A percentile compares a stretch with the other conserved stretches of the same genome.
phyloP scores from a whole-genome alignment of 1,140 invertebrate species.

The Ditylenchus dipsaci region DNA sequence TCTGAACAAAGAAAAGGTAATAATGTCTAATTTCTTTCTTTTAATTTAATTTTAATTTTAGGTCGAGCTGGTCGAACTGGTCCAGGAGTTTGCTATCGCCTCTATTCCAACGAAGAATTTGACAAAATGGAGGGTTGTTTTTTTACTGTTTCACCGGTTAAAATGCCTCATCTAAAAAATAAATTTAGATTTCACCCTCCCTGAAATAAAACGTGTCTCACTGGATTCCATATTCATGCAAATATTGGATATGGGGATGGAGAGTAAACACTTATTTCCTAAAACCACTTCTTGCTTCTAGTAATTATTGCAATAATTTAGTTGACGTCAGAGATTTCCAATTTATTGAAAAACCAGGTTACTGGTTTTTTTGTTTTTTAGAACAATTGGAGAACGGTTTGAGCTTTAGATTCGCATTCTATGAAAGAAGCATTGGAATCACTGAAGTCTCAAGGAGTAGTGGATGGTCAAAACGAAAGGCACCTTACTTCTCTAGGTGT shows the following conservation, averaged over 20 bases:
- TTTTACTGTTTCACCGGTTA: not conserved
- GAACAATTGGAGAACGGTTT: no score
- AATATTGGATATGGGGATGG: slow-evolving; percentile 89
- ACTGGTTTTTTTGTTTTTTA: no score
- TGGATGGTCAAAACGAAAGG: slow-evolving; percentile 70
- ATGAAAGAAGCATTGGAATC: slow-evolving; percentile 80
- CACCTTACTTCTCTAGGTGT: slow-evolving; percentile 82
- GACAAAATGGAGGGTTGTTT: slow-evolving; percentile 65
- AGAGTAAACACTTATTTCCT: slow-evolving; percentile 59
- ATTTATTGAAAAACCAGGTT: slow-evolving; percentile 82
- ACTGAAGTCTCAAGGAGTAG: slow-evolving; percentile 80
- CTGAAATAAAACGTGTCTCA: slow-evolving; percentile 85
- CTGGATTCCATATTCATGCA: slow-evolving; percentile 84
- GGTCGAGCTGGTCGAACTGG: slow-evolving; percentile 67
- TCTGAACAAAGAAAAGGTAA: slow-evolving; percentile 89
- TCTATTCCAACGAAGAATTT: slow-evolving; percentile 84
- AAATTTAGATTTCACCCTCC: slow-evolving; percentile 69
- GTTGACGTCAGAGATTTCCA: slow-evolving; percentile 69
- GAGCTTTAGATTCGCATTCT: slow-evolving; percentile 63
- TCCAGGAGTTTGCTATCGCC: slow-evolving; percentile 67
- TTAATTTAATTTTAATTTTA: slow-evolving; percentile 59
- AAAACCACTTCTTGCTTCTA: no score
- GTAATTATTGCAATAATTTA: slow-evolving; percentile 25
- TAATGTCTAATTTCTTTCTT: slow-evolving; percentile 5
- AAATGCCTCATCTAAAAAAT: not conserved